Evolutionary conservation across 1,140 invertebrate genomes (phyloP).

Genomic region (Macrosteles quadrilineatus): DNA sequence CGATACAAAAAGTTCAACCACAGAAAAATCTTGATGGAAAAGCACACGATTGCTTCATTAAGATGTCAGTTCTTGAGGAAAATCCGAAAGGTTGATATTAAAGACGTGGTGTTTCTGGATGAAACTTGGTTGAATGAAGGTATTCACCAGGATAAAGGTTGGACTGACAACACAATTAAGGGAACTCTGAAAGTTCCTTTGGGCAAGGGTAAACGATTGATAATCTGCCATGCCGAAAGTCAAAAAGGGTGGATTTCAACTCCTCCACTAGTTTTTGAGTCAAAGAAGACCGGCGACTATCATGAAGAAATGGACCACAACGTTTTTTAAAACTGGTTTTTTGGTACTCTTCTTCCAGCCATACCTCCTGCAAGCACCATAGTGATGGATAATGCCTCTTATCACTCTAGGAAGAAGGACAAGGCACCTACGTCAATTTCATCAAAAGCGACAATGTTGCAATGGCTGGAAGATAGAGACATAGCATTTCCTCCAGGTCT

Average conservation of each 20-base stretch:
- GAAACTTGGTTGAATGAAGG: background rate
- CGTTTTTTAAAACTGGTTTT: constrained; percentile 2
- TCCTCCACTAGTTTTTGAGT: constrained; percentile 4
- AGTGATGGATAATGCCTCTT: too few species aligned
- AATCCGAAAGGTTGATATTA: background rate
- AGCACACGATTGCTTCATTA: too few species aligned
- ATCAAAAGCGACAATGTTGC: too few species aligned
- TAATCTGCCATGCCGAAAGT: constrained; percentile 5
- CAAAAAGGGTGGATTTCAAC: background rate
- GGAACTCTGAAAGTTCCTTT: background rate
- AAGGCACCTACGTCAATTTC: too few species aligned
- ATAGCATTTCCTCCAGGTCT: too few species aligned
- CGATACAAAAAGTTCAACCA: background rate
- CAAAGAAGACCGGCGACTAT: background rate
- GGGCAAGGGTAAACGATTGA: constrained; percentile 1
- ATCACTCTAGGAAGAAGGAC: too few species aligned
- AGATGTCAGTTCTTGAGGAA: background rate
- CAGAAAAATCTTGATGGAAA: too few species aligned
- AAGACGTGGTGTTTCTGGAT: too few species aligned
- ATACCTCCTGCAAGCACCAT: too few species aligned
- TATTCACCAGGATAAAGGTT: background rate
- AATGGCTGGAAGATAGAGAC: too few species aligned
- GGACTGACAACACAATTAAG: background rate
- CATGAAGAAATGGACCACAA: background rate
- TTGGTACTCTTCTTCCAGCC: too few species aligned